These are phyloP conservation scores for Odontophorus gujanensis DNA, from an alignment of 2,113 vertebrate genomes.

Conservation along the genomic window DNA sequence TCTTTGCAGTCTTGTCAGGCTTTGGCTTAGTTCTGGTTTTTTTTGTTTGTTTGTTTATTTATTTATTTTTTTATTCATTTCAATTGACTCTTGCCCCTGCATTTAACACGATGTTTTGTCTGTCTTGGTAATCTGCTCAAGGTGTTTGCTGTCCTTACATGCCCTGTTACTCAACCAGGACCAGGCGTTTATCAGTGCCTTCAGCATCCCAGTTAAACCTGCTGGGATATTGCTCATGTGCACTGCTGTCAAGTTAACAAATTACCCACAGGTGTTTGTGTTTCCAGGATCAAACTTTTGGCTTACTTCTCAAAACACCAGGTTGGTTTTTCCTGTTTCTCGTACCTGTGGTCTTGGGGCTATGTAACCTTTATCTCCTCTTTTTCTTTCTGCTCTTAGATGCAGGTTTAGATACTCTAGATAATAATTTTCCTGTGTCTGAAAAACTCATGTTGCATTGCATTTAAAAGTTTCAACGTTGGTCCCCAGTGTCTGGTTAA, in stretches of 20 bases:
- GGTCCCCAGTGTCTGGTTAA: neutral
- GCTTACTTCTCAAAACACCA: neutral
- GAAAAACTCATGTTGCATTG: neutral
- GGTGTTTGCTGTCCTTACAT: slow-evolving; percentile 10
- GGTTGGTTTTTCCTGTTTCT: neutral
- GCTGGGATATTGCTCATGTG: neutral
- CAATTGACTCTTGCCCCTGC: neutral
- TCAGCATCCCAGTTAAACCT: slow-evolving; percentile 13
- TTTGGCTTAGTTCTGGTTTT: neutral
- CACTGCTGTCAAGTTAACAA: slow-evolving; percentile 10
- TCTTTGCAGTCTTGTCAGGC: neutral
- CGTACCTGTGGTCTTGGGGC: neutral
- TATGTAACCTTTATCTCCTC: neutral
- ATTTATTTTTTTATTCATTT: neutral
- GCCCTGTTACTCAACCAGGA: neutral
- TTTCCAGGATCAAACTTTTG: neutral
- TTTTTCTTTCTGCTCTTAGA: neutral
- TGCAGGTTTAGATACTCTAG: neutral
- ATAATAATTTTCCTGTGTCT: neutral
- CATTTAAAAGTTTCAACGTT: neutral
- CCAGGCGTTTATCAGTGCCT: neutral
- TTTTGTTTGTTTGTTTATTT: neutral
- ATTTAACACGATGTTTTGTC: neutral
- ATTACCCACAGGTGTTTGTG: neutral
- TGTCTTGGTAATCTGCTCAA: slow-evolving; percentile 21